A percentile compares a stretch with the other conserved stretches of the same genome.
Evolutionary conservation across 53 echinoderm and acorn worm genomes (phyloP).

Genomic region (Zoroaster sp.): DNA sequence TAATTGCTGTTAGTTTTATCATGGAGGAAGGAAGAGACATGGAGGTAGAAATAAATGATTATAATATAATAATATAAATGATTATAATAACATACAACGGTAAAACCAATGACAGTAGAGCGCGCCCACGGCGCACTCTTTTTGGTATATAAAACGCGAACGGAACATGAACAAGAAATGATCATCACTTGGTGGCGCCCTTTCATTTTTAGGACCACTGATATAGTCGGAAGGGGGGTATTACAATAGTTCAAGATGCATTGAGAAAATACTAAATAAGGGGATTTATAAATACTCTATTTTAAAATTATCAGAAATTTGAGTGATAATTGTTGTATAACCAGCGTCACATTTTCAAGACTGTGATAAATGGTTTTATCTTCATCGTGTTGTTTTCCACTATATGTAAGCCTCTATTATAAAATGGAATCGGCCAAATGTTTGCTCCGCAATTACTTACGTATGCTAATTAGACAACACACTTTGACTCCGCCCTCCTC

Average conservation of each 20-base stretch:
- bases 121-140: too few species aligned
- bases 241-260: background rate
- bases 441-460: constrained; percentile 3
- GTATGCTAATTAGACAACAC: constrained; percentile 3
- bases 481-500: background rate
- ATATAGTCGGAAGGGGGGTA: background rate
- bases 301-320: background rate
- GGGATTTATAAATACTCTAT: background rate
- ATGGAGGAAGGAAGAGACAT: too few species aligned
- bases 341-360: too few species aligned
- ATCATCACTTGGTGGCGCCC: background rate
- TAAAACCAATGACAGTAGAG: too few species aligned
- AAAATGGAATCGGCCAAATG: background rate
- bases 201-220: background rate
- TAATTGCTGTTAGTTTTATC: too few species aligned
- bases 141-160: too few species aligned
- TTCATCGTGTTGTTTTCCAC: background rate
- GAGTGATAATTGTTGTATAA: too few species aligned
- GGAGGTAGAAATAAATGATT: too few species aligned
- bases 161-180: too few species aligned
- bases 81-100: too few species aligned
- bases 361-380: background rate
- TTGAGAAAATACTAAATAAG: too few species aligned
- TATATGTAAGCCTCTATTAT: background rate
- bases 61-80: too few species aligned